Base-by-base conservation (phyloP, 2,113 vertebrate genomes). In the Haplochromis burtoni region DNA sequence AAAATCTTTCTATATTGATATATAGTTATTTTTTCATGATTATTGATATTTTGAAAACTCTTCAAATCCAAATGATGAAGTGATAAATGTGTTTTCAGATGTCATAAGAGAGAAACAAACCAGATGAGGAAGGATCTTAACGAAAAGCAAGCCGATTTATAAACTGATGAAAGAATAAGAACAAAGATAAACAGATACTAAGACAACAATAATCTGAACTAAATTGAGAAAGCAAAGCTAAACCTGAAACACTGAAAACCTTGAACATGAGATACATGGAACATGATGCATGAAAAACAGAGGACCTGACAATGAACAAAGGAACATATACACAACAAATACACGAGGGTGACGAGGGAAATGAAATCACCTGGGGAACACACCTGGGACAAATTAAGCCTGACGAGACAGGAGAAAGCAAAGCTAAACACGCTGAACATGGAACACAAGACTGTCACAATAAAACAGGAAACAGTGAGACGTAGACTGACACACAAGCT, bases 231-330 rank as follows among this genome's bases (percentile, higher is more conserved):
- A 63, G 6, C 17, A 35, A 63, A 35, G 35, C 59, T 12, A 63
- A 63, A n/a, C 2, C 31, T 63, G 17, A 35, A 63, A 35, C 59
- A 63, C n/a, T n/a, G 31, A 63, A 63, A 63, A 63, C 31, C 59
- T 35, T 63, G 59, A 63, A 35, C 17, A 66, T 66, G 10, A 66
- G 61, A 66, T 66, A 66, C 61, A 66, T 66, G 31, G 61, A 66
- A 66, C 31, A 66, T 12, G 61, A 66, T 66, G 31, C 17, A 66
- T 66, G 17, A 66, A 12, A 66, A 35, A 35, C 61, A 7, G 31
- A 66, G 10, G 31, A 66, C 61, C 61, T 66, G 17, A 66, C 61
- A 1, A 12, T 35, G 17, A 35, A 66, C 6, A 7, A 66, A 66
- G 61, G 31, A 66, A 35, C 29, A 63, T 33, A 33, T 19, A 19